Evolutionary conservation across 1,140 invertebrate genomes (phyloP), one percentile per base, ranked within the genome.

Genomic region (Metopolophium dirhodum): DNA sequence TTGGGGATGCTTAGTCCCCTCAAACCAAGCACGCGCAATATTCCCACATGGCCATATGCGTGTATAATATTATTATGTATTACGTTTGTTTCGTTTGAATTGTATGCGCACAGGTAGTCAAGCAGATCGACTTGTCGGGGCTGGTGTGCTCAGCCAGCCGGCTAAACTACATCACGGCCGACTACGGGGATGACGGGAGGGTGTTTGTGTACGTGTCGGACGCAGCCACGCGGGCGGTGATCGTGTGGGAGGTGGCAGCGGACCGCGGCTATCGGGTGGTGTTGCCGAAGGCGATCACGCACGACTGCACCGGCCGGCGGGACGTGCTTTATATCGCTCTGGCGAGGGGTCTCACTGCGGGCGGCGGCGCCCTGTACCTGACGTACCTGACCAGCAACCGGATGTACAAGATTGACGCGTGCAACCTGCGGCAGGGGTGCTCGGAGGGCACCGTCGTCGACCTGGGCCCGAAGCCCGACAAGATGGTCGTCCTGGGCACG

Each of bases 91-190:
- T 51, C 26, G n/a, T 89, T 54, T 35, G 41, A 6, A 26, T 54
- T 54, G 47, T 23, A 57, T 57, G 18, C 37, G 14, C 22, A n/a
- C 94, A 95, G 95, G 95, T 97, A 51, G 95, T 96, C 4, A 96
- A 96, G 94, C 95, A 95, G 49, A 95, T 97, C 61, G 96, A 97
- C 94, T 94, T 97, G 23, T 96, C 95, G 26, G 94, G 95, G 14
- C 94, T 96, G 47, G 95, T 96, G 1, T 95, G 95, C 82, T 94
- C 95, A 0, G 95, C 95, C 9, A 95, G 94, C 23, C 95, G 96
- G 77, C 95, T 97, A 37, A 97, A 97, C 94, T 97, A 97, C 94
- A 94, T 97, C n/a, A 95, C 96, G 0, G 95, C 96, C 0, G 96
- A 97, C 94, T 96, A 96, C 94, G 94, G 95, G 0, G 92, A 95